Evolutionary conservation across 1,140 invertebrate species (phyloP).

Genomic region (Musca domestica): DNA sequence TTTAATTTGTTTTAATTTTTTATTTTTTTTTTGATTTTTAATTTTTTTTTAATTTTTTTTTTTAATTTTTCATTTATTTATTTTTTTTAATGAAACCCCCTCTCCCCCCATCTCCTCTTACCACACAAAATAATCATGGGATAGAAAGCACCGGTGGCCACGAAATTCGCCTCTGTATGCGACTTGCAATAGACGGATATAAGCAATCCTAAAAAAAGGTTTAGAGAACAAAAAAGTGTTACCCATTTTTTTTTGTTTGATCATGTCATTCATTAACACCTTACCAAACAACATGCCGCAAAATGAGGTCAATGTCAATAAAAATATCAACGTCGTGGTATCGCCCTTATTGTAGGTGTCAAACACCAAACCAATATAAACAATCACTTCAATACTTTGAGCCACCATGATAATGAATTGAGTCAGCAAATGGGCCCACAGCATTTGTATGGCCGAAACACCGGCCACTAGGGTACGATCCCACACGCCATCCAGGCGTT

Average conservation of each 20-base stretch:
- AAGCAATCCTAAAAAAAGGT: constrained; percentile 58
- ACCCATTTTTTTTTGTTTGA: neutral
- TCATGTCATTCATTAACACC: neutral
- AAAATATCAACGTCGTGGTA: constrained; percentile 56
- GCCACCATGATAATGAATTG: constrained; percentile 72
- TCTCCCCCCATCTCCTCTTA: constrained; percentile 50
- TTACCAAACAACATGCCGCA: constrained; percentile 73
- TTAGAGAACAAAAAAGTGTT: neutral
- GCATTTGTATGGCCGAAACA: constrained; percentile 65
- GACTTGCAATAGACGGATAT: constrained; percentile 75
- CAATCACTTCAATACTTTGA: constrained; percentile 63
- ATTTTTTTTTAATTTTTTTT: too few relatives aligned
- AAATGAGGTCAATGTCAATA: constrained; percentile 63
- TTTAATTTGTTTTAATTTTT: constrained; percentile 17
- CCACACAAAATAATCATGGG: constrained; percentile 81
- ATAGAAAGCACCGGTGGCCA: constrained; percentile 82
- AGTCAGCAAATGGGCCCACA: constrained; percentile 73
- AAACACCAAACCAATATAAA: constrained; percentile 62
- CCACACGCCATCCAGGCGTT: constrained; percentile 77
- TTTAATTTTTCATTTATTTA: too few relatives aligned
- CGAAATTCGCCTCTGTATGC: constrained; percentile 78
- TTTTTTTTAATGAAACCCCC: neutral
- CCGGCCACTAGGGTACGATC: constrained; percentile 74
- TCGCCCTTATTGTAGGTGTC: constrained; percentile 64
- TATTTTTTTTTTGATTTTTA: too few relatives aligned